Percentiles rank a stretch among this genome's conserved stretches.
phyloP scores from a whole-genome alignment of 2,888 invertebrate genomes.

The Nebria salina region DNA sequence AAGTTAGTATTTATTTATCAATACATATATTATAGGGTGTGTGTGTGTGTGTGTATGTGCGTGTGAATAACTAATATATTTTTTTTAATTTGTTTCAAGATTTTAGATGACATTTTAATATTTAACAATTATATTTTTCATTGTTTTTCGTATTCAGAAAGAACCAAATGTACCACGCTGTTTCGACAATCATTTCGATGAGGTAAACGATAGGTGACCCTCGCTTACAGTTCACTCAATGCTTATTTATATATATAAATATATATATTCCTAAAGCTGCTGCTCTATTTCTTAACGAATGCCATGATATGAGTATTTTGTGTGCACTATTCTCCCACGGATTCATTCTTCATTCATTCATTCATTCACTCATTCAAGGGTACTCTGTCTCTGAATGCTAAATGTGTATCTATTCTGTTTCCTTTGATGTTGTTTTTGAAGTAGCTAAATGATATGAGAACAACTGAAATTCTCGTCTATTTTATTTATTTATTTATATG shows the following conservation, averaged over 20 bases:
- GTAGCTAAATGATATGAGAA: too few species aligned
- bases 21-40: not conserved
- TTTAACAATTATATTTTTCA: constrained; percentile 28
- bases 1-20: constrained; percentile 67
- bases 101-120: not conserved
- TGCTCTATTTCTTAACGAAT: not conserved
- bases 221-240: not conserved
- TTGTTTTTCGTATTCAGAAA: constrained; percentile 59
- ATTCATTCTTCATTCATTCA: too few species aligned
- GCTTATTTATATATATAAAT: not conserved
- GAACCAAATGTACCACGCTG: constrained; percentile 96
- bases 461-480: too few species aligned
- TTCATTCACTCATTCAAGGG: too few species aligned
- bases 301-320: too few species aligned
- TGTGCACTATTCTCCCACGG: too few species aligned
- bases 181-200: constrained; percentile 92
- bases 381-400: too few species aligned
- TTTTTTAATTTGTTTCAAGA: not conserved
- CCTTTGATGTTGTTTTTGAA: too few species aligned
- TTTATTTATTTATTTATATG: not conserved
- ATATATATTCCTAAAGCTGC: not conserved
- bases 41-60: not conserved
- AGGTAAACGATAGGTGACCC: constrained; percentile 70
- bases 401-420: too few species aligned
- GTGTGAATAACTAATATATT: not conserved